phyloP scores from a whole-genome alignment of 2,888 invertebrate species.

The Drosophila incognita region DNA sequence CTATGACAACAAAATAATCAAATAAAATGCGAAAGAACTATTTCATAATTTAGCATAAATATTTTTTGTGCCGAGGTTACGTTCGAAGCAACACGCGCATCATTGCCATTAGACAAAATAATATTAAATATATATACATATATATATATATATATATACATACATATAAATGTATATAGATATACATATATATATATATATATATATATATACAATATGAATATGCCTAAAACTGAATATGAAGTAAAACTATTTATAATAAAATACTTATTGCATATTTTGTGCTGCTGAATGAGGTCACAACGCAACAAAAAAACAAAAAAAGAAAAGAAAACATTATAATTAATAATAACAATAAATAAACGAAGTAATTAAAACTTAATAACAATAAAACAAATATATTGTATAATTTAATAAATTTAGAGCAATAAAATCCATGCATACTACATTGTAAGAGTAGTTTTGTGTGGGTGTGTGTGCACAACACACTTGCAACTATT shows the following conservation, averaged over 20 bases:
- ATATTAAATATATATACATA: conserved; percentile 56
- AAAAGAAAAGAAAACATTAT: conserved; percentile 19
- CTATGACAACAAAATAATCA: conserved; percentile 42
- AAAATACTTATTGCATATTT: conserved; percentile 72
- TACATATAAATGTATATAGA: conserved; percentile 23
- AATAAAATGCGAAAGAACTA: conserved; percentile 46
- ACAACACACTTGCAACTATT: conserved; percentile 16
- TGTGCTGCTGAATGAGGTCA: conserved; percentile 79
- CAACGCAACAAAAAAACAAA: conserved; percentile 70
- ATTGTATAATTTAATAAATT: conserved; percentile 53
- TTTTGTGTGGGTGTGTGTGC: conserved; percentile 15
- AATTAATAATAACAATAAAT: conserved; percentile 25
- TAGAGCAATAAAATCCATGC: conserved; percentile 65
- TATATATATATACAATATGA: conserved; percentile 32
- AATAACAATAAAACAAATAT: conserved; percentile 48
- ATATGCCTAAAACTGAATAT: conserved; percentile 54
- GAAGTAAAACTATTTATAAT: conserved; percentile 59
- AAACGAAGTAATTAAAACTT: conserved; percentile 5
- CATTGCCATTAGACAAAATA: conserved; percentile 81
- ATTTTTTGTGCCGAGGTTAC: conserved; percentile 78
- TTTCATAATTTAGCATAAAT: conserved; percentile 66
- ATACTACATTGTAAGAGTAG: conserved; percentile 32
- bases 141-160: conserved; percentile 17
- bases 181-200: conserved; percentile 29
- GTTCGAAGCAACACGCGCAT: conserved; percentile 80